Percentiles rank a stretch among this genome's conserved stretches.
phyloP scores from a whole-genome alignment of 1,140 invertebrate genomes.

The Dysdera silvatica region DNA sequence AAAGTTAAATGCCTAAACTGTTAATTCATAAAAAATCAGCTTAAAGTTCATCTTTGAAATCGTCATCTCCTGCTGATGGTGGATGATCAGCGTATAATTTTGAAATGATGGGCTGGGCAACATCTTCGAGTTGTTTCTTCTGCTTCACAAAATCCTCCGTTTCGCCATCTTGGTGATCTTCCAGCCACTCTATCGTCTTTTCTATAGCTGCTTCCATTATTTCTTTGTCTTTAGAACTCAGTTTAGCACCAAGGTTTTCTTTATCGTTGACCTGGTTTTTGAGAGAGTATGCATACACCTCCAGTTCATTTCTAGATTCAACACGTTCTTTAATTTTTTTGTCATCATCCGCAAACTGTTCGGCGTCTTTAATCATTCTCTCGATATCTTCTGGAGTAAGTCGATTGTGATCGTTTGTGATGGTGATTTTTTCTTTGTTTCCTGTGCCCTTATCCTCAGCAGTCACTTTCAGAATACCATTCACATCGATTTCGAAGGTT shows the following conservation, averaged over 20 bases:
- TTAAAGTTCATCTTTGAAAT: conserved; percentile 79
- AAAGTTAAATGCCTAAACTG: no score
- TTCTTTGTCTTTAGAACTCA: conserved; percentile 82
- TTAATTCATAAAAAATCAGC: neutral
- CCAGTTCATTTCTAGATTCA: conserved; percentile 77
- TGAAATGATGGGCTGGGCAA: conserved; percentile 94
- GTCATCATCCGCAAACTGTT: conserved; percentile 98
- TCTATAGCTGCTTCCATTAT: conserved; percentile 93
- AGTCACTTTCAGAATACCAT: conserved; percentile 91
- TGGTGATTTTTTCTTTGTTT: conserved; percentile 96
- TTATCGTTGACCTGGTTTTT: conserved; percentile 91
- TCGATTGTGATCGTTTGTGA: conserved; percentile 96
- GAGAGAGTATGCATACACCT: conserved; percentile 94
- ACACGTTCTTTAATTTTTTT: conserved; percentile 95
- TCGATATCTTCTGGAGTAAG: conserved; percentile 98
- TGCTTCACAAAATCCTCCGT: conserved; percentile 90
- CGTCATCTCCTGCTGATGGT: conserved; percentile 60
- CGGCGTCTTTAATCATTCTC: conserved; percentile 96
- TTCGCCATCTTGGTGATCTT: conserved; percentile 89
- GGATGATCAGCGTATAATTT: conserved; percentile 88
- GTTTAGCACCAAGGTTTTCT: conserved; percentile 95
- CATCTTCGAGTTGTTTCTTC: conserved; percentile 92
- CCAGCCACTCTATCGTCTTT: conserved; percentile 96
- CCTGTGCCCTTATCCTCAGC: conserved; percentile 98
- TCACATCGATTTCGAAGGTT: conserved; percentile 98